Percentiles rank a stretch among this genome's conserved stretches.
These are phyloP conservation scores for Acrobasis suavella DNA, from an alignment of 2,888 invertebrate genomes.

Conservation along the genomic window DNA sequence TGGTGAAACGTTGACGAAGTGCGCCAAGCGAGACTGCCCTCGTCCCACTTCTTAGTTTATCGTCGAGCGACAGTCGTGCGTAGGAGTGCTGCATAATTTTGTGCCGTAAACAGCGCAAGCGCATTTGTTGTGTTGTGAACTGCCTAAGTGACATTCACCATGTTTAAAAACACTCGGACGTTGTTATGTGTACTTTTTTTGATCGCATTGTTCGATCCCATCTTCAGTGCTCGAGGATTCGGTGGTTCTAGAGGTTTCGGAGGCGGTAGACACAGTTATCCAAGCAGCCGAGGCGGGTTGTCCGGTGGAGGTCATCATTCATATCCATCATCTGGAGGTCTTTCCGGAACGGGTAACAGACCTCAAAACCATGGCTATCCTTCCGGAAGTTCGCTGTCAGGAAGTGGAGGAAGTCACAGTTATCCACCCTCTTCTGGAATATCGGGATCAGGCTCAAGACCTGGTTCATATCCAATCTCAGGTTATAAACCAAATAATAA, in stretches of 20 bases:
- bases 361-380: constrained; percentile 36
- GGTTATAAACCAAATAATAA: constrained; percentile 23
- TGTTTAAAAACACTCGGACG: constrained; percentile 48
- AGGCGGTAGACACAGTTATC: constrained; percentile 41
- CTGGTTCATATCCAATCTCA: constrained; percentile 35
- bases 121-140: constrained; percentile 27
- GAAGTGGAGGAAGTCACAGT: constrained; percentile 33
- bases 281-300: constrained; percentile 43
- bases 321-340: constrained; percentile 24
- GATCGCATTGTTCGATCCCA: constrained; percentile 44
- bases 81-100: constrained; percentile 38
- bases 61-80: constrained; percentile 44
- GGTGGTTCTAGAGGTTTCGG: constrained; percentile 9
- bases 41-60: constrained; percentile 14
- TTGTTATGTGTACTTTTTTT: constrained; percentile 54
- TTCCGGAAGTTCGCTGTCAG: constrained; percentile 40
- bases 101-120: constrained; percentile 31
- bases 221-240: constrained; percentile 44
- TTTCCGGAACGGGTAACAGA: constrained; percentile 28
- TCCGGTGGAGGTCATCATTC: constrained; percentile 34
- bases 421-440: constrained; percentile 34
- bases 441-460: constrained; percentile 34
- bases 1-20: not conserved
- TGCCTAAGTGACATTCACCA: constrained; percentile 32
- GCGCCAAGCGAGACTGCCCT: constrained; percentile 1